Evolutionary conservation across 2,797 vertebrate species (phyloP), one percentile per base, ranked within the genome.

Genomic region (Carduelis carduelis): DNA sequence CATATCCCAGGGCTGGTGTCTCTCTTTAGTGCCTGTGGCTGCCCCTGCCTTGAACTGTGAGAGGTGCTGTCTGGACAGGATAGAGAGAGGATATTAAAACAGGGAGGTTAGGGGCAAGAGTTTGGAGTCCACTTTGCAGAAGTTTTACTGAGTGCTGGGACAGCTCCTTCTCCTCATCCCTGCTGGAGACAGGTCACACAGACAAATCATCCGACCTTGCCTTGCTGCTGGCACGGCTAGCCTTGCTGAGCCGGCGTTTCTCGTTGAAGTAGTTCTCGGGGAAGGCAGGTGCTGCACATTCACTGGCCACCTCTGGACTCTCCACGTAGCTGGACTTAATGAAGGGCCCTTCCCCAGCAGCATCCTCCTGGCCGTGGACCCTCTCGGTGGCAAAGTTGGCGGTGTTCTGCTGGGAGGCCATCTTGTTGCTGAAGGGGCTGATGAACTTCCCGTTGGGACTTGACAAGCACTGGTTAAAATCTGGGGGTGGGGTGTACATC

Each of bases 371-470:
- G 79, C 98, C 46, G 13, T 97, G 98, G 57, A 98, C 98, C 24
- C 97, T 98, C 97, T 99, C 99, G 0, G 99, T 98, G 94, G 98
- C 99, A 32, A 99, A 96, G 97, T 99, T 99, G 95, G 97, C 98
- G 0, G 99, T 99, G 96, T 99, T 99, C 97, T 99, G 99, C 97
- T 99, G 99, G 56, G 99, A 98, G 7, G 99, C 99, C 97, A 99
- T 87, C 72, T 98, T 98, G 97, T 99, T 98, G 97, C 97, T 99
- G 97, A 99, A 99, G 49, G 99, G 98, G 57, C 98, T 98, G 75
- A 95, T 98, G 86, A 95, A 99, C 79, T 97, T 98, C 64, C 85
- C 94, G 3, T 22, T 97, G 47, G 98, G 71, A 22, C 95, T 97
- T 1, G 94, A 97, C 87, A 99, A 95, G 95, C 99, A 99, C 94